Base-by-base conservation (phyloP, 2,113 vertebrate species). In the Seriola aureovittata region DNA sequence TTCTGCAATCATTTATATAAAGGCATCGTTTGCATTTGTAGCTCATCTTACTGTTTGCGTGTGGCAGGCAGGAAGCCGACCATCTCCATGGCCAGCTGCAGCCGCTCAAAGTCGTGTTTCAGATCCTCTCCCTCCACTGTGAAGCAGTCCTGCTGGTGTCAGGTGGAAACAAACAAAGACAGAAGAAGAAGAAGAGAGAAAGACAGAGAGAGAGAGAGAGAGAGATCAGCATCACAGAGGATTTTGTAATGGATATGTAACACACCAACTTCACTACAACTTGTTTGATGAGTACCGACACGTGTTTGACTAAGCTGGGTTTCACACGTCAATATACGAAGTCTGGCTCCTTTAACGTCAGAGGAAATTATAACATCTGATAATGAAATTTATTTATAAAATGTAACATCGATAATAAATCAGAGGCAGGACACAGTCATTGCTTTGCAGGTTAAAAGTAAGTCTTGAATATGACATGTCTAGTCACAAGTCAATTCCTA, bases 71-170 rank as follows among this genome's bases (percentile, higher is more conserved):
- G 95, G 89, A 99, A 99, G 71, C 98, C 98, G 92, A 99, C 98
- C 98, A 99, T 99, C 94, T 99, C 98, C 98, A 99, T 99, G 16
- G 98, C 98, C 21, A 99, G 94, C 48, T 99, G 97, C 46, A 99
- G 94, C 19, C 98, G 95, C 93, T 99, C 97, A 88, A 99, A 99
- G 93, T 99, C 98, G 55, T 99, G 98, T 85, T 96, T 98, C 92
- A 99, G 93, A 93, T 99, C 98, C 89, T 99, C 98, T 66, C 97
- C 97, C 87, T 99, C 98, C 79, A 97, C 97, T 0, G 93, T 96
- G 90, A 98, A 98, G 89, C 96, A 97, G 92, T 99, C 97, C 97
- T 99, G 95, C 75, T 87, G 82, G 80, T 74, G 74, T 84, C 63
- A 71, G 66, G 59, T 38, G 62, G 62, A 88, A 70, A 80, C 62